Evolutionary conservation across 2,888 invertebrate species (phyloP).

Genomic region (Ametastegia equiseti): DNA sequence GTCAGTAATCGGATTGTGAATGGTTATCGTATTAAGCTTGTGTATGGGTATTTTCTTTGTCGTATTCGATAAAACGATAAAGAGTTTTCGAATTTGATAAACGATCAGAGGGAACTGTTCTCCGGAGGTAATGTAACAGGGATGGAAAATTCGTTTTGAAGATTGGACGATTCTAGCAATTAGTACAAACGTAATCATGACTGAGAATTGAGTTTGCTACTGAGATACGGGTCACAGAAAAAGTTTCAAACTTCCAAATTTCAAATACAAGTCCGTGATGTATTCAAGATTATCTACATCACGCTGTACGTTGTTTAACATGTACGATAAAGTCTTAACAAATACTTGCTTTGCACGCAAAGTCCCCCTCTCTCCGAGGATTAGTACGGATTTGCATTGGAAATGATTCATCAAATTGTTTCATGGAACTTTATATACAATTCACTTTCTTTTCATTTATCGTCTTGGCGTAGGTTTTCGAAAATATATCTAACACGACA

Average conservation of each 20-base stretch:
- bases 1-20: not conserved
- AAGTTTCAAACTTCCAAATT: not conserved
- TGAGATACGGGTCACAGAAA: not conserved
- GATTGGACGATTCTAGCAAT: not conserved
- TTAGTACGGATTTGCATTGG: not conserved
- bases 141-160: not conserved
- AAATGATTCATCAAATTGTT: not conserved
- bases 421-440: not conserved
- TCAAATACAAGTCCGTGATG: not conserved
- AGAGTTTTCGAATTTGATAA: not conserved
- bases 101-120: not conserved
- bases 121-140: not conserved
- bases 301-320: not conserved
- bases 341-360: not conserved
- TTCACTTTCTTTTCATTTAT: not conserved
- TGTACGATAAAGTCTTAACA: not conserved
- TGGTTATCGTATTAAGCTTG: not conserved
- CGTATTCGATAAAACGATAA: not conserved
- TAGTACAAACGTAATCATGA: not conserved
- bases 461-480: not conserved
- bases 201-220: not conserved
- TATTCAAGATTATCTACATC: not conserved
- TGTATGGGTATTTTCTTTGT: constrained; percentile 2
- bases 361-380: not conserved
- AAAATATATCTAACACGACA: not conserved